These are phyloP conservation scores for Limnephilus marmoratus DNA, from an alignment of 2,888 invertebrate species.

Conservation along the genomic window DNA sequence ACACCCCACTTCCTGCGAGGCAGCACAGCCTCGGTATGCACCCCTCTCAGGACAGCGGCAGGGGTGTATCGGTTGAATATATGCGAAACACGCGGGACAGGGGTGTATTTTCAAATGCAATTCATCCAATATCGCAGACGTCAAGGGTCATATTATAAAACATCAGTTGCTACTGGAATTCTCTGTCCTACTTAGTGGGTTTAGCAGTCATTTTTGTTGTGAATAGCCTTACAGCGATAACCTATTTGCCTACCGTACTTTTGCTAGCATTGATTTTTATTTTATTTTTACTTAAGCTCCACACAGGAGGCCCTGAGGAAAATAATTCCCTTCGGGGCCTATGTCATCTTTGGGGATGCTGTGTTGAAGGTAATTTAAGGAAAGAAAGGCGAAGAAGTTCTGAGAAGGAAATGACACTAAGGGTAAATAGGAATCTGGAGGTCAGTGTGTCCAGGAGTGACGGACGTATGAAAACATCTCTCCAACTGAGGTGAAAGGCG, in stretches of 20 bases:
- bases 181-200: not conserved
- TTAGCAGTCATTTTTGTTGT: not conserved
- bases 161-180: not conserved
- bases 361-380: no score
- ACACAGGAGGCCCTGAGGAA: no score
- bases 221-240: not conserved
- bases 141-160: not conserved
- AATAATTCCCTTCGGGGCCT: no score
- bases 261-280: not conserved
- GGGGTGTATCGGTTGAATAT: conserved; percentile 9
- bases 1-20: not conserved
- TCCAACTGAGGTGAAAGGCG: no score
- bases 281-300: no score
- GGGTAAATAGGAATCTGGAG: no score
- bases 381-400: no score
- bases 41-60: conserved; percentile 3
- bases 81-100: conserved; percentile 19
- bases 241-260: not conserved
- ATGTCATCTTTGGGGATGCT: no score
- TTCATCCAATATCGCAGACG: conserved; percentile 19
- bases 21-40: not conserved
- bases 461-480: no score
- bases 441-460: no score
- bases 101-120: conserved; percentile 40
- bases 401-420: no score